Percentiles rank a stretch among this genome's conserved stretches.
These are phyloP conservation scores for Tryphoninae sp. DNA, from an alignment of 2,888 invertebrate genomes.

Conservation along the genomic window DNA sequence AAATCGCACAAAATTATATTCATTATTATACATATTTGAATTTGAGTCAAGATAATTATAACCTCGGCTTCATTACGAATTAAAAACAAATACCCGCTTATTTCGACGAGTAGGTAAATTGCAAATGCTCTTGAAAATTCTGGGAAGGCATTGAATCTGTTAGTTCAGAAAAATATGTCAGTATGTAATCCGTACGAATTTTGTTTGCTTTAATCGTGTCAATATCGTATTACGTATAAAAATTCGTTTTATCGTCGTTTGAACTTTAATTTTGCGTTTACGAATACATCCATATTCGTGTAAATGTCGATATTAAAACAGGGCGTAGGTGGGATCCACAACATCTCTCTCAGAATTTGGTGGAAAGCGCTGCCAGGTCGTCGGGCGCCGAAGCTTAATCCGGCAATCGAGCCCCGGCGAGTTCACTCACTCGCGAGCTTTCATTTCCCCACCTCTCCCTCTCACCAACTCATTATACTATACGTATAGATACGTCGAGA, in stretches of 20 bases:
- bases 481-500: constrained; percentile 14
- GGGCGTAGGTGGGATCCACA: neutral
- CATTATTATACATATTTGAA: neutral
- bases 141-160: too few species aligned
- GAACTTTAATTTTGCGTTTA: neutral
- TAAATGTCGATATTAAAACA: neutral
- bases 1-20: constrained; percentile 26
- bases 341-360: constrained; percentile 8
- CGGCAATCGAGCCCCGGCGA: neutral
- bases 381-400: constrained; percentile 18
- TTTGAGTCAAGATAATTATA: too few species aligned
- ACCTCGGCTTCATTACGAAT: too few species aligned
- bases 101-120: too few species aligned
- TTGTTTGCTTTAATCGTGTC: too few species aligned
- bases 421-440: neutral
- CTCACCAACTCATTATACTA: constrained; percentile 29
- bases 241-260: neutral
- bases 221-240: neutral
- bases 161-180: too few species aligned
- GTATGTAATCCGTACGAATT: too few species aligned
- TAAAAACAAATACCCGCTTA: too few species aligned
- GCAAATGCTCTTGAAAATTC: too few species aligned
- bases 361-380: constrained; percentile 14
- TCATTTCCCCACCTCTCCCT: constrained; percentile 6
- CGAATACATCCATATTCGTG: neutral